Evolutionary conservation across 1,140 invertebrate species (phyloP).

Genomic region (Drosophila repleta): DNA sequence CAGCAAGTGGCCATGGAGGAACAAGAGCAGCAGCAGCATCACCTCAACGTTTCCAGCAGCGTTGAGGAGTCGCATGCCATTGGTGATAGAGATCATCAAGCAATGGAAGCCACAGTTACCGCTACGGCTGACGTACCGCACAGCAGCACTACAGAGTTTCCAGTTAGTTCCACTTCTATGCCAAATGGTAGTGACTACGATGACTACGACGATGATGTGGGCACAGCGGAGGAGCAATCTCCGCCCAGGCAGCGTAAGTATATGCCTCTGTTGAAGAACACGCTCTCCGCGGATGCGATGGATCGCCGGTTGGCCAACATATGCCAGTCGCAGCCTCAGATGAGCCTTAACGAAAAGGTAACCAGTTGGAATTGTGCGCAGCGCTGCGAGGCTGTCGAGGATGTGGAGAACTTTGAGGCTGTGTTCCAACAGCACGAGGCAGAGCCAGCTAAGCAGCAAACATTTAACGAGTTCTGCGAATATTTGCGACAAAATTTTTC

Average conservation of each 20-base stretch:
- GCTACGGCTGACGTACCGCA: slow-evolving; percentile 23
- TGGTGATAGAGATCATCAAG: not conserved
- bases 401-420: slow-evolving; percentile 71
- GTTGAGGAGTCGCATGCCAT: slow-evolving; percentile 20
- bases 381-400: slow-evolving; percentile 66
- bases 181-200: slow-evolving; percentile 63
- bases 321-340: slow-evolving; percentile 66
- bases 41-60: slow-evolving; percentile 28
- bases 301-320: slow-evolving; percentile 65
- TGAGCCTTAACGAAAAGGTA: slow-evolving; percentile 71
- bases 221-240: slow-evolving; percentile 34
- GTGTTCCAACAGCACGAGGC: slow-evolving; percentile 56
- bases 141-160: slow-evolving; percentile 73
- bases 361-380: slow-evolving; percentile 54
- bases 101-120: not conserved
- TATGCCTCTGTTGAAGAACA: slow-evolving; percentile 66
- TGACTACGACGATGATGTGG: slow-evolving; percentile 62
- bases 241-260: slow-evolving; percentile 54
- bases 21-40: slow-evolving; percentile 8
- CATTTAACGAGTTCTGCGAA: slow-evolving; percentile 59
- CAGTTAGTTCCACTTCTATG: slow-evolving; percentile 65
- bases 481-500: slow-evolving; percentile 32
- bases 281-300: slow-evolving; percentile 67
- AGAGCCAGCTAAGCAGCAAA: slow-evolving; percentile 17
- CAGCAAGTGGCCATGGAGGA: slow-evolving; percentile 5